A percentile compares a stretch with the other conserved stretches of the same genome.
phyloP scores from a whole-genome alignment of 2,888 invertebrate species.

The Troides helena region DNA sequence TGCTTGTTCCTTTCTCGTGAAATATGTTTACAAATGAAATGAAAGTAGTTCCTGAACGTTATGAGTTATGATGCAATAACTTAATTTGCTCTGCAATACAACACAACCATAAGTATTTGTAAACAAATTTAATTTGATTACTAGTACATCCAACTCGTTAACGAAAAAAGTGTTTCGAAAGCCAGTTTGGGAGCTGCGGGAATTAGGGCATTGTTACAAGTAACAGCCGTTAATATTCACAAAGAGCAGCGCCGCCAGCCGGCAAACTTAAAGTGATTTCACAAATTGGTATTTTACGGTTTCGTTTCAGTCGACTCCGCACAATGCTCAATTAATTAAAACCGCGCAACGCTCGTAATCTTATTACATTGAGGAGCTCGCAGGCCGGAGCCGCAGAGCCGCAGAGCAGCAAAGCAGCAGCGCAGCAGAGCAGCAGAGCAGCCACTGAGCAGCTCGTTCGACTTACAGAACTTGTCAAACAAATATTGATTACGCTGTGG shows the following conservation, averaged over 20 bases:
- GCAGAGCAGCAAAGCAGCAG: slow-evolving; percentile 13
- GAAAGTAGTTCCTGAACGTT: no score
- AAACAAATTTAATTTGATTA: no score
- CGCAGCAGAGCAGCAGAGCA: neutral
- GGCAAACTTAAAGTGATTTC: slow-evolving; percentile 28
- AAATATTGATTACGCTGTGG: no score
- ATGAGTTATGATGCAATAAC: no score
- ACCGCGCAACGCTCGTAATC: slow-evolving; percentile 38
- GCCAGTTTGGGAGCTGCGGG: slow-evolving; percentile 1
- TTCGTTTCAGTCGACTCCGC: slow-evolving; percentile 32
- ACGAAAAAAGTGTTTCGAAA: neutral
- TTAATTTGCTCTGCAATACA: no score
- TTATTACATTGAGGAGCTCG: slow-evolving; percentile 31
- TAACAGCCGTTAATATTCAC: slow-evolving; percentile 17
- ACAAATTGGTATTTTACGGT: slow-evolving; percentile 38
- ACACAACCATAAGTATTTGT: no score
- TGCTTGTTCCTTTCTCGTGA: no score
- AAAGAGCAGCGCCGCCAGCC: slow-evolving; percentile 8
- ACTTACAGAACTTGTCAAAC: no score
- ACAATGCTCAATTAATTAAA: slow-evolving; percentile 39
- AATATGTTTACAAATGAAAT: no score
- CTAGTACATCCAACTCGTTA: neutral
- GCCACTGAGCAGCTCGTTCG: neutral
- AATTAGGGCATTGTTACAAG: slow-evolving; percentile 12
- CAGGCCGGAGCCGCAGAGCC: slow-evolving; percentile 11